A percentile compares a stretch with the other conserved stretches of the same genome.
Conservation (phyloP, 2,888 invertebrate genomes). For the Agriopis marginaria region DNA sequence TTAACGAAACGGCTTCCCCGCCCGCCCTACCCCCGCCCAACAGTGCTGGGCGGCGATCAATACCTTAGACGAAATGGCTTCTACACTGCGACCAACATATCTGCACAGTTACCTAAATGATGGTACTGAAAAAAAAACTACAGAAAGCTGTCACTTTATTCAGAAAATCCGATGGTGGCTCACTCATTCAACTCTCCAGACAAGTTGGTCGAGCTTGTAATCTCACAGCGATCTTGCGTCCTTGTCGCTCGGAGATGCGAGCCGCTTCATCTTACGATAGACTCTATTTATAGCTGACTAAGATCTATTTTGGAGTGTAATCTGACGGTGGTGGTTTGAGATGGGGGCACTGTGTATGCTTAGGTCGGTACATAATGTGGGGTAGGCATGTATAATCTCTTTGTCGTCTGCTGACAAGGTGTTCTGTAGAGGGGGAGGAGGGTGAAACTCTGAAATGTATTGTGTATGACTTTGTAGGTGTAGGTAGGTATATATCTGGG, state of each 20-base stretch:
- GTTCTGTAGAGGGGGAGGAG: conserved; percentile 24
- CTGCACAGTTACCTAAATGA: not conserved
- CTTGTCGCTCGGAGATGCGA: conserved; percentile 37
- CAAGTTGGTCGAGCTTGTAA: conserved; percentile 17
- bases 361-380: conserved; percentile 11
- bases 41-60: conserved; percentile 41
- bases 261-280: conserved; percentile 24
- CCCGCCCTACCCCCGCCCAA: conserved; percentile 46
- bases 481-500: too few relatives aligned
- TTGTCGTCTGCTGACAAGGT: conserved; percentile 28
- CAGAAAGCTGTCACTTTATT: not conserved
- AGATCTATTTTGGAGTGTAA: conserved; percentile 26
- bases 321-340: conserved; percentile 25
- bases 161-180: not conserved
- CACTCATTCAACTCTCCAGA: not conserved
- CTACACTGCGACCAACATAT: conserved; percentile 12
- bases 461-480: not conserved
- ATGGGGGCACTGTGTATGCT: conserved; percentile 20
- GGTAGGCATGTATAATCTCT: conserved; percentile 27
- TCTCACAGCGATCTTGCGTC: conserved; percentile 43
- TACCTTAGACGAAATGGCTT: conserved; percentile 40
- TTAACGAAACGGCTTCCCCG: conserved; percentile 54
- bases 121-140: not conserved
- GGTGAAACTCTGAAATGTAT: conserved; percentile 15
- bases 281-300: conserved; percentile 21